A percentile compares a stretch with the other conserved stretches of the same genome.
Conservation (phyloP, 2,113 vertebrate genomes). For the Gambusia affinis region DNA sequence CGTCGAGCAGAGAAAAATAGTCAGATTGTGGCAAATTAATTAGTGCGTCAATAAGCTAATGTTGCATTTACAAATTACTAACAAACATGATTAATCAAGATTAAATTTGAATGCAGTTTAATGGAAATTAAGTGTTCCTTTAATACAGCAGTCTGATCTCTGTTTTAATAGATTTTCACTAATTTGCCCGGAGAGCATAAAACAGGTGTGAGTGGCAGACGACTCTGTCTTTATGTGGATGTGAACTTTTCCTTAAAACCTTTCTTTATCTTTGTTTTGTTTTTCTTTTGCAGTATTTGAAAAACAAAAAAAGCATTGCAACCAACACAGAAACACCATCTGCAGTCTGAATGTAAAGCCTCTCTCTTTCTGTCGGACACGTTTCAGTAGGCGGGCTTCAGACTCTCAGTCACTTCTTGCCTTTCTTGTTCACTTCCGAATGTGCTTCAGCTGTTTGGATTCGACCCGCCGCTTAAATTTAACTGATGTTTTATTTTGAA, state of each 20-base stretch:
- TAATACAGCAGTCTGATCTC: no score
- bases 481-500: constrained; percentile 10
- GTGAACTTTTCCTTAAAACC: constrained; percentile 47
- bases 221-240: background rate
- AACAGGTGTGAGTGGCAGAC: background rate
- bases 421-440: constrained; percentile 42
- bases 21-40: no score
- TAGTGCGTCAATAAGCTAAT: no score
- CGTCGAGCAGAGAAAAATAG: no score
- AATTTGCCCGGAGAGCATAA: background rate
- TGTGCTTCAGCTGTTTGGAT: constrained; percentile 42
- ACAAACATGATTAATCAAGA: no score
- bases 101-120: no score
- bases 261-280: no score
- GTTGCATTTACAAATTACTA: no score
- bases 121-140: no score
- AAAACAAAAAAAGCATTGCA: background rate
- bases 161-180: no score
- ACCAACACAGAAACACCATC: background rate
- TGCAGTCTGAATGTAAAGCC: constrained; percentile 61
- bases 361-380: constrained; percentile 2
- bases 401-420: constrained; percentile 39
- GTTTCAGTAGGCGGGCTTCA: constrained; percentile 19
- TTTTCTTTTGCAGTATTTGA: background rate
- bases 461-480: background rate